Conservation (phyloP, 1,140 invertebrate genomes). For the Apis laboriosa region DNA sequence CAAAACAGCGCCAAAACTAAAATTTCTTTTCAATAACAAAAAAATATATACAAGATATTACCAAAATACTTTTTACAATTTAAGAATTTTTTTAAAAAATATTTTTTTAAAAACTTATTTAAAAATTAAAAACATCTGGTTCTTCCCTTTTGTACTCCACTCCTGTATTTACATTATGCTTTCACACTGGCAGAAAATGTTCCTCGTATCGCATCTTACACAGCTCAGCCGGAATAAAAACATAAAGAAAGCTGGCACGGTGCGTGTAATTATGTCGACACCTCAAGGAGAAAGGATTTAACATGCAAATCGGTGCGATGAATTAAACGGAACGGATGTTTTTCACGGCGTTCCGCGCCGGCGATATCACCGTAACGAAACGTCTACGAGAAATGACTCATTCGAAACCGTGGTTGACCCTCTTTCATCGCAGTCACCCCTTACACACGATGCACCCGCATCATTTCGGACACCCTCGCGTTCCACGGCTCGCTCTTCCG, state of each 20-base stretch:
- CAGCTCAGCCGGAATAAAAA: background rate
- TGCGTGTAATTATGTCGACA: conserved; percentile 4
- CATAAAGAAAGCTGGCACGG: background rate
- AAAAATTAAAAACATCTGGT: no score
- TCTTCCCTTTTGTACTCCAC: no score
- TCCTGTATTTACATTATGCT: background rate
- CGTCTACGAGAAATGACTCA: conserved; percentile 29
- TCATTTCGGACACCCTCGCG: conserved; percentile 29
- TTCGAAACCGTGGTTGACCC: conserved; percentile 30
- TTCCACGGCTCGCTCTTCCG: conserved; percentile 6
- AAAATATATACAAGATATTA: no score
- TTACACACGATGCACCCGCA: background rate
- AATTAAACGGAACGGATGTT: conserved; percentile 35
- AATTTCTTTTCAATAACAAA: no score
- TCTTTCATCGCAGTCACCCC: conserved; percentile 6
- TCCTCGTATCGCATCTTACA: background rate
- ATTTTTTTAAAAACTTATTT: no score
- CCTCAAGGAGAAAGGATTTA: conserved; percentile 19
- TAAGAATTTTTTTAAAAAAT: no score
- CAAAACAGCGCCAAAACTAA: no score
- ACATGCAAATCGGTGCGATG: conserved; percentile 8
- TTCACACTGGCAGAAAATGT: background rate
- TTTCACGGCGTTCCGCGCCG: conserved; percentile 31
- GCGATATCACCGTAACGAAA: conserved; percentile 20
- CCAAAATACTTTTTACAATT: no score